Evolutionary conservation across 2,888 invertebrate genomes (phyloP).

Genomic region (Apocheima hispidaria): DNA sequence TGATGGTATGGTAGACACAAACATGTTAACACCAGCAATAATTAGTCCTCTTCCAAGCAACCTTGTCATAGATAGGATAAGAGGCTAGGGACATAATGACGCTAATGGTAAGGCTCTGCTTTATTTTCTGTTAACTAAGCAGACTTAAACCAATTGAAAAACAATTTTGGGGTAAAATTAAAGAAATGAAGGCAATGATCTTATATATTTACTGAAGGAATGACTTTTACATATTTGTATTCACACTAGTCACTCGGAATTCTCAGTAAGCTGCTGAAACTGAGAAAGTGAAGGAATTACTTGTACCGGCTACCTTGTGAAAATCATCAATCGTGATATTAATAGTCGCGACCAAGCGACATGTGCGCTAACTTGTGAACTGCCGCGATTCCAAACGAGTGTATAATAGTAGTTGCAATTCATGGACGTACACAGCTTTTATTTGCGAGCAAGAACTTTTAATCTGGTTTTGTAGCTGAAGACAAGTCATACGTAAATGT

Average conservation of each 20-base stretch:
- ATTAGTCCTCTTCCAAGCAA: too few relatives aligned
- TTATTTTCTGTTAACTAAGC: neutral
- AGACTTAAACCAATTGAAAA: neutral
- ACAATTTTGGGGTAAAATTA: neutral
- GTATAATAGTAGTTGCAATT: slow-evolving; percentile 3
- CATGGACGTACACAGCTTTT: neutral
- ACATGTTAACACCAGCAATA: too few relatives aligned
- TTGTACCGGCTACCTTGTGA: slow-evolving; percentile 14
- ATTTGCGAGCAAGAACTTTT: neutral
- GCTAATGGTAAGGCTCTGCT: too few relatives aligned
- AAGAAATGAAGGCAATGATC: neutral
- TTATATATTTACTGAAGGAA: too few relatives aligned
- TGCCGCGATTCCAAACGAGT: slow-evolving; percentile 3
- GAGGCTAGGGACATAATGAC: too few relatives aligned
- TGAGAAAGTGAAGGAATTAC: slow-evolving; percentile 18
- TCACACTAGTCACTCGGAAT: neutral
- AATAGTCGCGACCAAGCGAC: slow-evolving; percentile 27
- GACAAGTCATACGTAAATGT: too few relatives aligned
- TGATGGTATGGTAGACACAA: too few relatives aligned
- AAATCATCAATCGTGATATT: slow-evolving; percentile 22
- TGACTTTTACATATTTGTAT: slow-evolving; percentile 4
- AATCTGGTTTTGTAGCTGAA: neutral
- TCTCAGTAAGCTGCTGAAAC: slow-evolving; percentile 16
- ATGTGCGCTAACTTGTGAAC: slow-evolving; percentile 30
- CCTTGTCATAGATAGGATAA: too few relatives aligned